These are phyloP conservation scores for Parnassius apollo DNA, from an alignment of 2,888 invertebrate genomes.

Conservation along the genomic window DNA sequence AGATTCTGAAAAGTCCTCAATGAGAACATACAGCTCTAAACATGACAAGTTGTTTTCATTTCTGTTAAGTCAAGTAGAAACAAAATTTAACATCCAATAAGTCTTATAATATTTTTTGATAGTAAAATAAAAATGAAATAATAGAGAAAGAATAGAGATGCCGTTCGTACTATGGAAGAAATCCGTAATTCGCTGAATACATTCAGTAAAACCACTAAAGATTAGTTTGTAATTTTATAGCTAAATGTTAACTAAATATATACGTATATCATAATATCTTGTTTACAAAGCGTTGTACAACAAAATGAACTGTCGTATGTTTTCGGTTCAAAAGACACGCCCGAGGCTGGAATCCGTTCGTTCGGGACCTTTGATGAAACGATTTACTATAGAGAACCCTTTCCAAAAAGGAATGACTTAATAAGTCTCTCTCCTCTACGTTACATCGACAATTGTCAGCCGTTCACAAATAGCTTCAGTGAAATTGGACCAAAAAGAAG, in stretches of 20 bases:
- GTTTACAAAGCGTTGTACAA: not conserved
- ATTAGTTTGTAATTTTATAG: too few species aligned
- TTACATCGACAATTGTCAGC: slow-evolving; percentile 13
- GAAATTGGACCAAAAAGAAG: slow-evolving; percentile 2
- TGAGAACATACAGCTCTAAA: slow-evolving; percentile 2
- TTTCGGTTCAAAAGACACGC: slow-evolving; percentile 8
- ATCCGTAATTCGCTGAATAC: too few species aligned
- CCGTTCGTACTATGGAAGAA: too few species aligned
- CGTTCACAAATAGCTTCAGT: slow-evolving; percentile 6
- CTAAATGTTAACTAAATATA: too few species aligned
- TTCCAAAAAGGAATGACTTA: slow-evolving; percentile 20
- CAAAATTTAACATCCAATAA: too few species aligned
- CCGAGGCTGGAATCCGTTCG: slow-evolving; percentile 14
- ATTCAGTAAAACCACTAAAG: too few species aligned
- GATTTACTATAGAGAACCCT: slow-evolving; percentile 24
- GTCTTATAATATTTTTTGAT: too few species aligned
- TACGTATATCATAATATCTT: not conserved
- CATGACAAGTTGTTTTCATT: not conserved
- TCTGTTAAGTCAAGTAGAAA: too few species aligned
- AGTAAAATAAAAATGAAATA: too few species aligned
- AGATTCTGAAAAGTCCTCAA: slow-evolving; percentile 10
- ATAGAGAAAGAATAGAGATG: too few species aligned
- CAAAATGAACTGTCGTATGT: slow-evolving; percentile 3
- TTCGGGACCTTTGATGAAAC: slow-evolving; percentile 16
- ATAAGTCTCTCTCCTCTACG: slow-evolving; percentile 10